Evolutionary conservation across 2,888 invertebrate species (phyloP).

Genomic region (Caenorhabditis drosophilae): DNA sequence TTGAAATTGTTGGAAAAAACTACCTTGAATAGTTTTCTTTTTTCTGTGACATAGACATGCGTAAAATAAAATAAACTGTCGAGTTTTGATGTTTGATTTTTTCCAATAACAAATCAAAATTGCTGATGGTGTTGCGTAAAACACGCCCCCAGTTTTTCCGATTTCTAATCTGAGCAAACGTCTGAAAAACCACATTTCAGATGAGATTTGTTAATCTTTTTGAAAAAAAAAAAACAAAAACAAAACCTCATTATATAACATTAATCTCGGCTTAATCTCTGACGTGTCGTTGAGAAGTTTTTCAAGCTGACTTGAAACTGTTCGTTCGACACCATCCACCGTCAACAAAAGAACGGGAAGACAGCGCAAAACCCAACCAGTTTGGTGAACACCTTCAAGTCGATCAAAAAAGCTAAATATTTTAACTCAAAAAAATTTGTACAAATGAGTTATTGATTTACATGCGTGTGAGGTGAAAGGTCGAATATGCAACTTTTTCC

Average conservation of each 20-base stretch:
- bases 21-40: neutral
- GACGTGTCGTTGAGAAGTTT: neutral
- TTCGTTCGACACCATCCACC: neutral
- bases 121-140: neutral
- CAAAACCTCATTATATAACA: neutral
- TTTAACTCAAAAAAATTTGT: neutral
- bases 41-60: neutral
- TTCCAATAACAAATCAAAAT: neutral
- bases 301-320: neutral
- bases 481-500: neutral
- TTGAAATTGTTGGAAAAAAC: no score
- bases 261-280: neutral
- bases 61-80: neutral
- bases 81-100: neutral
- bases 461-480: neutral
- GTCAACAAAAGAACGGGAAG: neutral
- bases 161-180: neutral
- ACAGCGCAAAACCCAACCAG: neutral
- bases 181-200: neutral
- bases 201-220: no score
- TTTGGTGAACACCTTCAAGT: neutral
- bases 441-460: no score
- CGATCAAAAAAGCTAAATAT: neutral
- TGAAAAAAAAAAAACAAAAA: neutral
- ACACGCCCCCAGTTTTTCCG: neutral